Conservation (phyloP, 2,797 vertebrate genomes). For the Danio jaintianensis region DNA sequence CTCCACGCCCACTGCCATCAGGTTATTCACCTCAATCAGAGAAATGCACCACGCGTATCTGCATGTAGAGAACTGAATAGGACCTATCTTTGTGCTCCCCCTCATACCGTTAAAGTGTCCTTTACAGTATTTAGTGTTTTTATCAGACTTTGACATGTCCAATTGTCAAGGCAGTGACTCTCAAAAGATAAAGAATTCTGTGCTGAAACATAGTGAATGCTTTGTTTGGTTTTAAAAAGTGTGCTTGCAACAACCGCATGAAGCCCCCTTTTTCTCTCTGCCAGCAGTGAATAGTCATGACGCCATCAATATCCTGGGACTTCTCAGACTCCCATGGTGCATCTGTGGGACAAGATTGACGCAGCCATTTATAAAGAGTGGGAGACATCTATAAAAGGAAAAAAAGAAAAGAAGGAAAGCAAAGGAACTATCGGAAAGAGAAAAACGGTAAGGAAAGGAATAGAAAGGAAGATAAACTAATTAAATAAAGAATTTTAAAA, state of each 20-base stretch:
- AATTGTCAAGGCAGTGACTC: background rate
- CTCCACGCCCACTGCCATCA: slow-evolving; percentile 44
- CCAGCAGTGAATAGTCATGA: slow-evolving; percentile 31
- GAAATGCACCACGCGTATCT: slow-evolving; percentile 41
- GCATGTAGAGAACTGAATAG: slow-evolving; percentile 4
- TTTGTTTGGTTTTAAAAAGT: slow-evolving; percentile 31
- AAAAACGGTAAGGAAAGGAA: background rate
- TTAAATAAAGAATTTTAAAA: background rate
- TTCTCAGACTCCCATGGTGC: background rate
- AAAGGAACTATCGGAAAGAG: background rate
- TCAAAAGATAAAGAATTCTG: slow-evolving; percentile 21
- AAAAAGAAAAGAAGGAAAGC: background rate
- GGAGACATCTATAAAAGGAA: background rate
- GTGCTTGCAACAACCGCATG: slow-evolving; percentile 12
- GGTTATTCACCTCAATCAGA: slow-evolving; percentile 44
- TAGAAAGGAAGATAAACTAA: too few relatives aligned
- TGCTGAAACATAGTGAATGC: slow-evolving; percentile 21
- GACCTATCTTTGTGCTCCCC: slow-evolving; percentile 17
- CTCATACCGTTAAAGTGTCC: background rate
- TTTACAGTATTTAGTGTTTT: slow-evolving; percentile 26
- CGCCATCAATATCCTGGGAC: slow-evolving; percentile 26
- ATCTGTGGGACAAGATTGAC: slow-evolving; percentile 4
- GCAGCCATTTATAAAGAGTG: background rate
- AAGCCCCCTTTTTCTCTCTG: slow-evolving; percentile 15
- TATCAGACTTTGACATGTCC: slow-evolving; percentile 24